Evolutionary conservation across 2,888 invertebrate species (phyloP), one percentile per base, ranked within the genome.

Genomic region (Alentia gelatinosa): DNA sequence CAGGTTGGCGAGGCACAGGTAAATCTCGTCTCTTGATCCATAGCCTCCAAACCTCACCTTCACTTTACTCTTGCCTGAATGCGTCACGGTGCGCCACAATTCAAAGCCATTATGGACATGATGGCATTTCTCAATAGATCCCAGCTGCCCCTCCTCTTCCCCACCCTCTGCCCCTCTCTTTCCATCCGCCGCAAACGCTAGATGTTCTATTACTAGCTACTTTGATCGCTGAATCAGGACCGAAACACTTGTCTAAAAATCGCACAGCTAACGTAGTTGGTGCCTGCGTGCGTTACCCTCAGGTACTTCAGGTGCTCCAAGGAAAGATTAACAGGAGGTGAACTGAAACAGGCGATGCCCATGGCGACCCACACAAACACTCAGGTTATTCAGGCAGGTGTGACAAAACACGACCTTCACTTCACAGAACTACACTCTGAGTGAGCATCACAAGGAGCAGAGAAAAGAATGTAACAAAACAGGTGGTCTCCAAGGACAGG

Each of bases 351-450:
- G 35, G 50, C 86, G 83, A 23, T 47, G 47, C 86, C 86, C 86
- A 86, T 30, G 86, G 86, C 86, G n/a, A 39, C 30, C 39, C n/a
- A n/a, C 50, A 33, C n/a, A 47, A 83, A 83, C 83, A 83, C 83
- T 39, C 19, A 30, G 40, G 30, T 40, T 83, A 83, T 39, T 37
- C n/a, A 86, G 50, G 86, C 47, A 86, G 86, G 86, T 47, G n/a
- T n/a, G 86, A 86, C 86, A 86, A 47, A 42, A 47, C 30, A 47
- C 35, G 86, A 86, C 86, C 86, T 86, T 86, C 86, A 86, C 86
- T 86, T 86, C 86, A 50, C 86, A 79, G 79, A 79, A 79, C n/a
- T n/a, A n/a, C 79, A 39, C 79, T 37, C 79, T 19, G n/a, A 39
- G 37, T 39, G n/a, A n/a, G n/a, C 79, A 15, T 19, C 26, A 79